Base-by-base conservation (phyloP, 2,797 vertebrate species). In the Schizopygopsis malacanthus region DNA sequence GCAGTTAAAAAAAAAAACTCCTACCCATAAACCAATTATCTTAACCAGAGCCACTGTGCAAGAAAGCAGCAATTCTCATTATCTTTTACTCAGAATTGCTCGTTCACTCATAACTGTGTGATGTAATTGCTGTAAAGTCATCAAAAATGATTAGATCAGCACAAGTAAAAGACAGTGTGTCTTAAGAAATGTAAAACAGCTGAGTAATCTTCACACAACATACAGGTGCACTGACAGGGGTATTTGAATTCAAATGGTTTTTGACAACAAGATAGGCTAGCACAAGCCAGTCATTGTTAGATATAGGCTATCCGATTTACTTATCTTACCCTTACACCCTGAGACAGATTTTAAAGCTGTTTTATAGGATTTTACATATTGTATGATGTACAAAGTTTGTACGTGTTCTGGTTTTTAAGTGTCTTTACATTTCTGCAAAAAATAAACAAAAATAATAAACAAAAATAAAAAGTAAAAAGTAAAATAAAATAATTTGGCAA, bases 71-170 rank as follows among this genome's bases (percentile, higher is more conserved):
- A n/a, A 52, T 22, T 65, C 33, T 76, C 15, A 37, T 22, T 20
- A 37, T 52, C 25, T 22, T 81, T 69, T 9, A 22, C 20, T 56
- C 33, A 41, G 47, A 43, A 56, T 81, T 20, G 50, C 63, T 25
- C 67, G 18, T 75, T 47, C 18, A 82, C n/a, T 37, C 11, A 47
- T 43, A 61, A 61, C 11, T 73, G 12, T 39, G 22, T 47, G 59
- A 54, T 69, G 45, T 16, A 54, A 84, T 77, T 84, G 33, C 59
- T 41, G 33, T 67, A 69, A 84, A 52, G 59, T 13, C 33, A 28
- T 54, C 22, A 54, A 41, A 83, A 67, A 69, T 52, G 72, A 77
- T 41, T 15, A n/a, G 45, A 69, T 69, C 73, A 84, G 59, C 59
- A 69, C 1, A 4, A 10, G 37, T 43, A 2, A 25, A 77, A 67